Evolutionary conservation across 2,888 invertebrate genomes (phyloP), one percentile per base, ranked within the genome.

Genomic region (Hanleya hanleyi): DNA sequence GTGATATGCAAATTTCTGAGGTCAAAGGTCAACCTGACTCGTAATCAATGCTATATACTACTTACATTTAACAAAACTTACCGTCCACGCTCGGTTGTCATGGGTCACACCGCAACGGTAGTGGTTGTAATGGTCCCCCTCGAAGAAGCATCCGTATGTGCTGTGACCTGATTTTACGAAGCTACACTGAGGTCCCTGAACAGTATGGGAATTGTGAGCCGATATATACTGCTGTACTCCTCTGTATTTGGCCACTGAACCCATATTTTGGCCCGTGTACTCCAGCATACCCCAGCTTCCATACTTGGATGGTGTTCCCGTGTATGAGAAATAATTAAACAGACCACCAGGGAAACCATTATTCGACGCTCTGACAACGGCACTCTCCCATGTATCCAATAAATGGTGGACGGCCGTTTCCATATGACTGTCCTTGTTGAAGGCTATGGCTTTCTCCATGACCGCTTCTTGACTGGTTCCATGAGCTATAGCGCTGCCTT

Each of bases 281-380:
- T 83, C 81, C 18, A 83, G 36, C 79, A 85, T 81, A 4, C 85
- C 84, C 84, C 84, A 85, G 47, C 82, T 82, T 6, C 85, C 85
- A 70, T 81, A 84, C 68, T 83, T 83, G n/a, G 70, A 73, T 4
- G 79, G 80, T 2, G 70, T 57, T 12, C 78, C 74, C 1, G 77
- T 74, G 22, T 80, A 83, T 5, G 82, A 74, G 62, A 84, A 85
- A 70, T 85, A 83, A 71, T 83, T 84, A 67, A 83, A 85, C 22
- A 84, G 68, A 3, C 84, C 84, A 62, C 83, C 84, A 65, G 81
- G 81, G 0, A 50, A 22, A 22, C 66, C 70, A 50, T 82, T 83
- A 64, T 74, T 70, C 0, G 74, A 51, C 33, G 78, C 77, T 3
- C 61, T 69, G 18, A 73, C 71, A 7, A 81, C 81, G 33, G 80